Conservation (phyloP, 1,140 invertebrate species). For the Prorops nasuta region DNA sequence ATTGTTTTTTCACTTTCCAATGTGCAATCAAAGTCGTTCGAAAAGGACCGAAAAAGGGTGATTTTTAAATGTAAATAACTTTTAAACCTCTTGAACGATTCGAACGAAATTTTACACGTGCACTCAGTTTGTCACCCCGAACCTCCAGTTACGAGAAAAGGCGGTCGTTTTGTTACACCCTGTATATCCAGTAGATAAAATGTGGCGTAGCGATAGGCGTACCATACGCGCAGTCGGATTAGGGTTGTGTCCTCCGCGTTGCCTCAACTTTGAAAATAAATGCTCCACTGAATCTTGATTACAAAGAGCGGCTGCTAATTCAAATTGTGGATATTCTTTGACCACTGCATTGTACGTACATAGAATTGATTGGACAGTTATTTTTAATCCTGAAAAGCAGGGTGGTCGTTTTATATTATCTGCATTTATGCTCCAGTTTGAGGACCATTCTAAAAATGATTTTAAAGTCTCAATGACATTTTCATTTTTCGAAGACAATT, state of each 20-base stretch:
- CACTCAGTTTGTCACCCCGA: too few relatives aligned
- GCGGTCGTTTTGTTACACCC: too few relatives aligned
- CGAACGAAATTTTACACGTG: too few relatives aligned
- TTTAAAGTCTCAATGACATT: not conserved
- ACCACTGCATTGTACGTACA: not conserved
- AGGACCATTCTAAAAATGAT: not conserved
- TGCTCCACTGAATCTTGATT: slow-evolving; percentile 29
- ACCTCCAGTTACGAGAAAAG: too few relatives aligned
- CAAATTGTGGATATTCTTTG: not conserved
- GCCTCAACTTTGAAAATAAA: slow-evolving; percentile 19
- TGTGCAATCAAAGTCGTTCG: too few relatives aligned
- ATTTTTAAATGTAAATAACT: too few relatives aligned
- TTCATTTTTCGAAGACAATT: not conserved
- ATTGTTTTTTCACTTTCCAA: too few relatives aligned
- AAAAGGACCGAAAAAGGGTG: too few relatives aligned
- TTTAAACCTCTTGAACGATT: too few relatives aligned
- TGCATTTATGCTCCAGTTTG: not conserved
- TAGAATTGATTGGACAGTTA: not conserved
- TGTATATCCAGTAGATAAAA: not conserved
- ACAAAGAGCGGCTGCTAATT: slow-evolving; percentile 5
- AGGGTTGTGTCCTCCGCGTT: slow-evolving; percentile 19
- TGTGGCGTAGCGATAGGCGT: not conserved
- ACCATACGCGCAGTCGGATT: slow-evolving; percentile 20
- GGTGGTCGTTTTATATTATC: not conserved
- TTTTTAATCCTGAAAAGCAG: not conserved